Base-by-base conservation (phyloP, 2,888 invertebrate species). In the Monopis laevigella region DNA sequence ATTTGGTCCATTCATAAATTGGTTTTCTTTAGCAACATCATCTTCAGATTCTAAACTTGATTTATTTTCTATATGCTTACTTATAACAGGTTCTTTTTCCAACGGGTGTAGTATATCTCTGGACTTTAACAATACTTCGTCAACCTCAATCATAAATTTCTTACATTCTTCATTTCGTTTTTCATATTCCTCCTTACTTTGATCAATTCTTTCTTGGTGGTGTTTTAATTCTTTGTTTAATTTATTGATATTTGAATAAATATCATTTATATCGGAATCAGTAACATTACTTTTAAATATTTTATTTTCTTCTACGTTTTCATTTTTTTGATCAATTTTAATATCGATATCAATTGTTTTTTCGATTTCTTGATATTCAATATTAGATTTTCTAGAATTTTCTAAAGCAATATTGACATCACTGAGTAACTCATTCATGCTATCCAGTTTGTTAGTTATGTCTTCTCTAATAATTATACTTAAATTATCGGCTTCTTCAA, bases 381-480 rank as follows among this genome's bases (percentile, higher is more conserved):
- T 45, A 47, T 71, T 74, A 14, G 77, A 77, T 48, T 71, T 66
- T 46, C 57, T 65, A 11, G 72, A 81, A 49, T 65, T 74, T 52
- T 77, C 75, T 38, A 81, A 56, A 11, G 78, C 71, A 42, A 60
- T 59, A 48, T 80, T 80, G 1, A 81, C 80, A 48, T 81, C 81
- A 39, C 68, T 70, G 0, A 81, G 50, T 39, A 81, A 55, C 46
- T 77, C 80, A 46, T 78, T 75, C 74, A 82, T 78, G 43, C 67
- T 74, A 19, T 81, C 73, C 1, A 81, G 48, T 54, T 82, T 82
- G 48, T 78, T 80, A 1, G 73, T 74, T 39, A 81, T 80, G 52
- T 82, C 81, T 56, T 71, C 74, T 42, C 62, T 59, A 35, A 81
- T 75, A 1, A 80, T 52, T n/a, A 70, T 70, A 42, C 72, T 66